Percentiles rank a stretch among this genome's conserved stretches.
Evolutionary conservation across 2,113 vertebrate species (phyloP).

Genomic region (Xiphorhynchus elegans): DNA sequence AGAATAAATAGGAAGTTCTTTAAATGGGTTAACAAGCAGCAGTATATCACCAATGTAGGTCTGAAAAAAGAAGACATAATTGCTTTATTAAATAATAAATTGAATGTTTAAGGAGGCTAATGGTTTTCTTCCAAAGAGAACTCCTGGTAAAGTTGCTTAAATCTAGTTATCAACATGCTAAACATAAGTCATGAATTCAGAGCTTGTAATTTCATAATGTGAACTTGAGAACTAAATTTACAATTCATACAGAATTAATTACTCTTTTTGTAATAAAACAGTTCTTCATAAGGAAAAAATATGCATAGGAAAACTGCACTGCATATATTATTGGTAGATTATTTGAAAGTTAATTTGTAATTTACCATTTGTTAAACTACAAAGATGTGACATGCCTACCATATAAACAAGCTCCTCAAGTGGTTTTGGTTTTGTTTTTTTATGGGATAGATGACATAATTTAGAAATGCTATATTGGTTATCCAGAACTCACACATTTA

Average conservation of each 20-base stretch:
- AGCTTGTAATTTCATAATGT: neutral
- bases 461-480: neutral
- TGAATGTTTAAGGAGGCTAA: neutral
- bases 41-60: slow-evolving; percentile 95
- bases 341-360: neutral
- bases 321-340: neutral
- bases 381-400: neutral
- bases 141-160: neutral
- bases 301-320: neutral
- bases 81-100: neutral
- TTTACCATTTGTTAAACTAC: neutral
- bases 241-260: slow-evolving; percentile 14
- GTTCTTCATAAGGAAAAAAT: neutral
- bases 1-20: slow-evolving; percentile 95
- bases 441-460: neutral
- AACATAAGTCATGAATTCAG: neutral
- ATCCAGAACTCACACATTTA: neutral
- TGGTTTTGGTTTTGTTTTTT: neutral
- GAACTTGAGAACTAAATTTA: slow-evolving; percentile 3
- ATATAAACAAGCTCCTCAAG: neutral
- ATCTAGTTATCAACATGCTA: neutral
- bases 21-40: slow-evolving; percentile 93
- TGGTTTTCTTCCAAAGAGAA: neutral
- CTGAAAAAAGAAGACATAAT: slow-evolving; percentile 71
- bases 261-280: neutral